Evolutionary conservation across 2,797 vertebrate genomes (phyloP).

Genomic region (Apogon talboti): DNA sequence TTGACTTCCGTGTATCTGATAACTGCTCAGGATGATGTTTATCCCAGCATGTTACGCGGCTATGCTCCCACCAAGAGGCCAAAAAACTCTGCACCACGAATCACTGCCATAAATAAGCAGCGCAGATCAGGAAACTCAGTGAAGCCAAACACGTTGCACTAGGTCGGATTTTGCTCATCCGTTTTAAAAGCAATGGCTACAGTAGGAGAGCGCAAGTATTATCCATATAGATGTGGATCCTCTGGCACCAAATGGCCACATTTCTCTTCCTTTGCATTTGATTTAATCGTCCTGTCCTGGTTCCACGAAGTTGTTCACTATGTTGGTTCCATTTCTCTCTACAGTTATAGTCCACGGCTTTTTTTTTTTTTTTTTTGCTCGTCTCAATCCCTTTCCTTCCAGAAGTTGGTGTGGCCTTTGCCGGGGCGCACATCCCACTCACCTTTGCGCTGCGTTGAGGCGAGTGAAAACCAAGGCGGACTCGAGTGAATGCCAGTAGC

Average conservation of each 20-base stretch:
- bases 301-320: conserved; percentile 49
- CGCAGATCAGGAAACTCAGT: conserved; percentile 14
- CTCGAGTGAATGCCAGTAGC: conserved; percentile 70
- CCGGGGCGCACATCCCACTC: conserved; percentile 67
- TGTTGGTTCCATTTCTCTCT: conserved; percentile 51
- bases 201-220: conserved; percentile 34
- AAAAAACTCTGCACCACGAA: conserved; percentile 20
- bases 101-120: conserved; percentile 23
- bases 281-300: conserved; percentile 37
- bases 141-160: conserved; percentile 24
- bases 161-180: conserved; percentile 22
- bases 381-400: conserved; percentile 52
- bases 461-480: conserved; percentile 85
- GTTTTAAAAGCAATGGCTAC: conserved; percentile 17
- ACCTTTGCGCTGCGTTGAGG: conserved; percentile 85
- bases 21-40: conserved; percentile 27
- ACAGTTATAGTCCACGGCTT: conserved; percentile 68
- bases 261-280: conserved; percentile 35
- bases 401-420: conserved; percentile 24
- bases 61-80: conserved; percentile 49
- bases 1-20: conserved; percentile 19
- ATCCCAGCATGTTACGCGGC: conserved; percentile 34
- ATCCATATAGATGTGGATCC: conserved; percentile 62
- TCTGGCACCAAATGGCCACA: conserved; percentile 33
- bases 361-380: too few species aligned